These are phyloP conservation scores for Ormyrus rosae DNA, from an alignment of 2,888 invertebrate species.

Conservation along the genomic window DNA sequence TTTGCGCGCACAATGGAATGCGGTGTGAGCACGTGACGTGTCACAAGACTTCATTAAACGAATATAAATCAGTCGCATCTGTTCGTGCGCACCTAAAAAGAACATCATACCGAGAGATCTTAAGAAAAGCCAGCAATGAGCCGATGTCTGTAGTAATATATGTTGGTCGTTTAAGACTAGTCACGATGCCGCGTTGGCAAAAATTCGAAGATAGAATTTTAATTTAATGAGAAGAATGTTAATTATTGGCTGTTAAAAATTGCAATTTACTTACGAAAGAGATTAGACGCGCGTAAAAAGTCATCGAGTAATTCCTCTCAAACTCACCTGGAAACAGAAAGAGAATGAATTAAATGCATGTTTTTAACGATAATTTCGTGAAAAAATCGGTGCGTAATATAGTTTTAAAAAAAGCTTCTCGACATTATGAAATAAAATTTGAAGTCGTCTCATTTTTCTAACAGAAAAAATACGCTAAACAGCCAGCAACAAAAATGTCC, in stretches of 20 bases:
- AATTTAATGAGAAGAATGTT: neutral
- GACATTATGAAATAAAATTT: too few species aligned
- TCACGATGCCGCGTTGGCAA: too few species aligned
- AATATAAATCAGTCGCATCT: conserved; percentile 48
- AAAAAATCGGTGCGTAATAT: neutral
- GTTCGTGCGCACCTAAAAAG: conserved; percentile 9
- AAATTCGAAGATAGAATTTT: too few species aligned
- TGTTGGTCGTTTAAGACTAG: too few species aligned
- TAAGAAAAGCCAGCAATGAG: neutral
- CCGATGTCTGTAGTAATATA: too few species aligned
- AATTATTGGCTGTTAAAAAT: neutral
- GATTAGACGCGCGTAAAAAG: neutral
- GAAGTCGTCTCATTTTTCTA: too few species aligned
- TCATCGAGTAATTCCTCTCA: neutral
- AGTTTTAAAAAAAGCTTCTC: too few species aligned
- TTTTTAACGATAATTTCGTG: neutral
- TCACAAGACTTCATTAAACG: conserved; percentile 30
- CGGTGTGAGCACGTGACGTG: conserved; percentile 8
- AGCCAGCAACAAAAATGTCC: too few species aligned
- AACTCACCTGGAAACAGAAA: conserved; percentile 2
- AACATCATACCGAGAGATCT: neutral
- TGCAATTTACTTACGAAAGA: neutral
- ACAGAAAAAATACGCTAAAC: too few species aligned
- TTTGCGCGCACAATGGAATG: conserved; percentile 42
- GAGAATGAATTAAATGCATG: too few species aligned